A percentile compares a stretch with the other conserved stretches of the same genome.
phyloP scores from a whole-genome alignment of 2,888 invertebrate species.

The Scaptomyza flava region DNA sequence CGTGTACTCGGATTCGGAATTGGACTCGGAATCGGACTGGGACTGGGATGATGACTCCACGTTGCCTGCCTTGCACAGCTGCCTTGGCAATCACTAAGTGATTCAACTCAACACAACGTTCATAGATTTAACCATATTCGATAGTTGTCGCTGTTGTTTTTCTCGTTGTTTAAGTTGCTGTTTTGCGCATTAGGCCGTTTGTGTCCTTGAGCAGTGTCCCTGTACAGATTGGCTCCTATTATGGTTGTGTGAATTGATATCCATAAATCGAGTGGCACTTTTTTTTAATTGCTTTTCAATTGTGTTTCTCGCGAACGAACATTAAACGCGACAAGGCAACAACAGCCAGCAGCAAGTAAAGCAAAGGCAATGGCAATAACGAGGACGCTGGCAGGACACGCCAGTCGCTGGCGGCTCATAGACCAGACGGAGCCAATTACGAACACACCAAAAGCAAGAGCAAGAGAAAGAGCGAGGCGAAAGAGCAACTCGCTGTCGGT shows the following conservation, averaged over 20 bases:
- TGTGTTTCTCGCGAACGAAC: conserved; percentile 25
- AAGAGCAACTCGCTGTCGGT: conserved; percentile 24
- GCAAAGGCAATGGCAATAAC: conserved; percentile 53
- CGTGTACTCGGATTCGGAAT: conserved; percentile 21
- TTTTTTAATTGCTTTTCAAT: conserved; percentile 67
- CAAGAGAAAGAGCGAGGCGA: conserved; percentile 13
- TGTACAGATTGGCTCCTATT: conserved; percentile 55
- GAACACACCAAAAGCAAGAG: conserved; percentile 12
- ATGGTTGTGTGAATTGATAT: conserved; percentile 60
- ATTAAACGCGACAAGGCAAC: conserved; percentile 41
- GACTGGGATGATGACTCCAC: conserved; percentile 65
- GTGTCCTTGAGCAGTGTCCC: conserved; percentile 64
- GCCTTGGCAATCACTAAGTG: conserved; percentile 63
- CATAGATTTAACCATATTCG: conserved; percentile 62
- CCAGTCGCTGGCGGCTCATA: conserved; percentile 25
- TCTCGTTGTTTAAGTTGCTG: conserved; percentile 16
- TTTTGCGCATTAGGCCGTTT: conserved; percentile 24
- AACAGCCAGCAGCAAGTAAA: conserved; percentile 46
- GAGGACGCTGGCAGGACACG: conserved; percentile 66
- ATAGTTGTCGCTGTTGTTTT: conserved; percentile 34
- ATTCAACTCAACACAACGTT: conserved; percentile 28
- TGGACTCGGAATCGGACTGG: conserved; percentile 30
- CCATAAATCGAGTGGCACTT: conserved; percentile 59
- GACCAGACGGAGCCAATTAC: conserved; percentile 53
- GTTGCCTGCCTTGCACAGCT: conserved; percentile 61